Evolutionary conservation across 2,888 invertebrate genomes (phyloP), one percentile per base, ranked within the genome.

Genomic region (Nectonema munidae): DNA sequence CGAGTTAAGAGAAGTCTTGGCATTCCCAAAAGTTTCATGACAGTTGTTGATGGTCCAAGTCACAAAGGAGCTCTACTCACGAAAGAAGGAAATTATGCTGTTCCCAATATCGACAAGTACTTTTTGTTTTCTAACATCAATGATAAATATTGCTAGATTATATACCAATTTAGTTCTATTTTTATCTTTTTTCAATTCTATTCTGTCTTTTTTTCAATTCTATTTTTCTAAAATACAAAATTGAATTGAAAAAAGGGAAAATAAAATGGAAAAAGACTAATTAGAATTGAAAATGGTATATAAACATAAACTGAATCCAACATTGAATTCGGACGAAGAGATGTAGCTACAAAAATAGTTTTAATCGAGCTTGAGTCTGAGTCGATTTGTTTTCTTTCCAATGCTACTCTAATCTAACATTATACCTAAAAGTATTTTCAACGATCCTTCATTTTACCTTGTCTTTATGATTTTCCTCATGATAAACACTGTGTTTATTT

Each of bases 21-120:
- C 29, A 95, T 95, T 49, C 95, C 95, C 4, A 64, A 73, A 46
- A 81, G 79, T 59, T 83, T 83, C 61, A 72, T 81, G 69, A 72
- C 75, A 41, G 69, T 72, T 34, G 81, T 79, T n/a, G 73, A 68
- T 49, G 73, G 74, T 32, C 74, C 74, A 16, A 65, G 68, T 53
- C 70, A 71, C 46, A 76, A 71, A 42, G 83, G 83, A 43, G 79
- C 76, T 39, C 70, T 76, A 66, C 69, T 76, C 64, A 76, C 75
- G 21, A 69, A 71, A 34, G 68, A 68, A 46, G 77, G 77, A 47
- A 68, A 69, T 21, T 76, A 69, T 58, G 77, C 74, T 46, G 75
- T 77, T 28, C 75, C 76, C 43, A 69, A 68, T 37, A 68, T 77
- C 39, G 76, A 77, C 56, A 71, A 69, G 72, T 72, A 58, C 64